Base-by-base conservation (phyloP, 2,113 vertebrate species). In the Fulmarus glacialis region DNA sequence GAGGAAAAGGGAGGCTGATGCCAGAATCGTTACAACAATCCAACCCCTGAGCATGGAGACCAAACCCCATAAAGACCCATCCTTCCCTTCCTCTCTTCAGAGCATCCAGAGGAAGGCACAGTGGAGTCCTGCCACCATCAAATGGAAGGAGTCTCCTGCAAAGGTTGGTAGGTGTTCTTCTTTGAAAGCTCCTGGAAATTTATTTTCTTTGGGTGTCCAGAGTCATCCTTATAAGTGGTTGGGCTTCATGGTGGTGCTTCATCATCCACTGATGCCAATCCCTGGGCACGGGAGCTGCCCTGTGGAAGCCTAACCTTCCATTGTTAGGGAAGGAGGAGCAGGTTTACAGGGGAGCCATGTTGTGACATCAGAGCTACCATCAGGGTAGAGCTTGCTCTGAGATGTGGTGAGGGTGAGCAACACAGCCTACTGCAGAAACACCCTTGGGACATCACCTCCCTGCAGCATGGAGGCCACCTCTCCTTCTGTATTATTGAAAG, bases 101-200 rank as follows among this genome's bases (percentile, higher is more conserved):
- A 68, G 15, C 45, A 89, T 5, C 9, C 90, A 87, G 50, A 74
- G 55, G 19, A 94, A 78, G 48, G 45, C 70, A 88, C 78, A 11
- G 4, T 11, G 74, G 74, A 87, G 11, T 15, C 38, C 81, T 68
- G 26, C 18, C 56, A 63, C 23, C 42, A 9, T 23, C 56, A 43
- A 36, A 5, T 59, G 67, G 56, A 72, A 53, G 6, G 82, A 82
- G 4, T 53, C 71, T 42, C 16, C 72, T 53, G 16, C 38, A 38
- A 96, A 97, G 97, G 97, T 98, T 43, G 87, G 96, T 90, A 27
- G 20, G 4, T 27, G 19, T 6, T 83, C 30, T 66, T 68, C 67
- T 84, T 79, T 5, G 3, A 89, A 81, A 66, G 5, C 7, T 56
- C 10, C 38, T 36, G 21, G 47, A 62, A 71, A 55, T 42, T 4